A percentile compares a stretch with the other conserved stretches of the same genome.
phyloP scores from a whole-genome alignment of 2,113 vertebrate species.

The Oryzias javanicus region DNA sequence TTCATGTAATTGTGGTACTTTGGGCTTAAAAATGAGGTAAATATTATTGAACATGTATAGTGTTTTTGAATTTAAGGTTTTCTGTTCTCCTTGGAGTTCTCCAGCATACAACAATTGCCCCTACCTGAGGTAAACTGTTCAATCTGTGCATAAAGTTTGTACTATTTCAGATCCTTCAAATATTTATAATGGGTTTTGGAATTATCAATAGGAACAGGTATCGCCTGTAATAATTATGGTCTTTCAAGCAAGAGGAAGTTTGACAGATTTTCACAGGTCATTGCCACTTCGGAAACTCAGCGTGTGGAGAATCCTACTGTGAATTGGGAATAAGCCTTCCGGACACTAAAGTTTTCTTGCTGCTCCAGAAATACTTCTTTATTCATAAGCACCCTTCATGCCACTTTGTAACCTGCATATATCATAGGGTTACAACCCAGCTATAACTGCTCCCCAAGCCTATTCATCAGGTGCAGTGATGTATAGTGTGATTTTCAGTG shows the following conservation, averaged over 20 bases:
- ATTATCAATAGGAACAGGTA: background rate
- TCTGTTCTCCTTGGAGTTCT: no score
- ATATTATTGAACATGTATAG: no score
- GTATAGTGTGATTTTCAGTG: slow-evolving; percentile 64
- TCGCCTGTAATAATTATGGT: background rate
- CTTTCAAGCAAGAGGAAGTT: background rate
- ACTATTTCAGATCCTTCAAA: background rate
- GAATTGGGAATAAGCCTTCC: slow-evolving; percentile 13
- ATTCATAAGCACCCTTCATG: slow-evolving; percentile 46
- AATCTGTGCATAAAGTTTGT: no score
- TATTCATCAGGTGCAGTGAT: slow-evolving; percentile 67
- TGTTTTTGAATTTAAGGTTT: no score
- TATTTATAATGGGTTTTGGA: background rate
- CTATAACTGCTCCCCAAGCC: slow-evolving; percentile 55
- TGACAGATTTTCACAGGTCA: slow-evolving; percentile 4
- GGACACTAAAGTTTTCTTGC: slow-evolving; percentile 28
- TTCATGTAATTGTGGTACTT: no score
- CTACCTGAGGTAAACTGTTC: no score
- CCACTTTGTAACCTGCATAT: slow-evolving; percentile 58
- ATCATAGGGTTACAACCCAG: slow-evolving; percentile 61
- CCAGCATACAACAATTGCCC: no score
- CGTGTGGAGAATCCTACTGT: background rate
- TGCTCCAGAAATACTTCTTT: slow-evolving; percentile 31
- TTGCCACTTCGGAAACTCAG: background rate
- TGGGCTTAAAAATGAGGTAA: no score